Conservation (phyloP, 2,888 invertebrate species). For the Ophion ventricosus region DNA sequence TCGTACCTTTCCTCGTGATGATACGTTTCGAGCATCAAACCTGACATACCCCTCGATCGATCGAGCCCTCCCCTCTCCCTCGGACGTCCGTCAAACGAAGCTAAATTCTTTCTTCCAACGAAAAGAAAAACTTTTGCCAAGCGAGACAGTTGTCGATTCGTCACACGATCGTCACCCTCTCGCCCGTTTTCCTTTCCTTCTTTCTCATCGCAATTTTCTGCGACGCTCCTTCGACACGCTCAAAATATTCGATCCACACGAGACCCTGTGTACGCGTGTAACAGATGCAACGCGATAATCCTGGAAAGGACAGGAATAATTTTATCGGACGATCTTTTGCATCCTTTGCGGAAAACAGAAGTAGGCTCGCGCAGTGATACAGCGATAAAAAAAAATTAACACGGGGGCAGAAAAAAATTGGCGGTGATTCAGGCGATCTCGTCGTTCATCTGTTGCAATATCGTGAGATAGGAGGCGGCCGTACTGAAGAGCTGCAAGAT, state of each 20-base stretch:
- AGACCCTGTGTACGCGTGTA: too few species aligned
- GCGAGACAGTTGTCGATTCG: neutral
- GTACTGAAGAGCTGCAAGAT: conserved; percentile 65
- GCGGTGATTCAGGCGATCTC: conserved; percentile 17
- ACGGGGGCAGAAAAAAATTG: neutral
- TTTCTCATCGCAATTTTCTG: neutral
- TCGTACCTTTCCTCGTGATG: conserved; percentile 45
- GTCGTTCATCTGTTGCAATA: conserved; percentile 66
- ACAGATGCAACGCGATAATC: too few species aligned
- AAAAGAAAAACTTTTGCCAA: conserved; percentile 15
- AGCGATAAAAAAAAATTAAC: too few species aligned
- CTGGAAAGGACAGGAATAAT: neutral
- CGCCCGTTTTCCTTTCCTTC: neutral
- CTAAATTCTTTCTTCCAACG: neutral
- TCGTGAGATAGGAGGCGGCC: conserved; percentile 66
- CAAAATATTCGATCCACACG: too few species aligned
- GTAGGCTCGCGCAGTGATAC: neutral
- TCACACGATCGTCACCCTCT: neutral
- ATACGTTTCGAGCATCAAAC: conserved; percentile 53
- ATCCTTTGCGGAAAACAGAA: neutral
- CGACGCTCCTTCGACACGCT: neutral
- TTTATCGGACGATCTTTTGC: neutral
- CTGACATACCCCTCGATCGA: conserved; percentile 56
- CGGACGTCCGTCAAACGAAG: conserved; percentile 3
- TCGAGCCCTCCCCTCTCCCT: neutral